A percentile compares a stretch with the other conserved stretches of the same genome.
Conservation (phyloP, 2,888 invertebrate genomes). For the Hipparchia sbordonii region DNA sequence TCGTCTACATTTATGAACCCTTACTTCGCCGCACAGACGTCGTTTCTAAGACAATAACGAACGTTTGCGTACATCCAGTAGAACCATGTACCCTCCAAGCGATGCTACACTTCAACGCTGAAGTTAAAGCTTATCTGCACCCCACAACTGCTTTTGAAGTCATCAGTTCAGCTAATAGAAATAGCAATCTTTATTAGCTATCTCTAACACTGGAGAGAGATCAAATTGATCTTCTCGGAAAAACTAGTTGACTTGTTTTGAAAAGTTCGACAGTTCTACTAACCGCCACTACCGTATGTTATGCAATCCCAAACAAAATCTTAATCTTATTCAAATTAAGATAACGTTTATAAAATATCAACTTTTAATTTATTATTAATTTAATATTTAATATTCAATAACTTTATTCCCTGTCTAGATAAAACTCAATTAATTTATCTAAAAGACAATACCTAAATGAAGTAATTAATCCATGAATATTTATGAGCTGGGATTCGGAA, state of each 20-base stretch:
- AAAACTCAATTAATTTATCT: slow-evolving; percentile 63
- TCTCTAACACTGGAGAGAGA: neutral
- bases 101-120: neutral
- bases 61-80: slow-evolving; percentile 15
- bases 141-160: slow-evolving; percentile 5
- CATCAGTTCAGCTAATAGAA: neutral
- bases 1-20: slow-evolving; percentile 15
- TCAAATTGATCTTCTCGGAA: neutral
- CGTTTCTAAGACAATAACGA: slow-evolving; percentile 23
- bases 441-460: slow-evolving; percentile 64
- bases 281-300: neutral
- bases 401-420: slow-evolving; percentile 61
- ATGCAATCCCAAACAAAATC: slow-evolving; percentile 1
- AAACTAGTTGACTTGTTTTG: neutral
- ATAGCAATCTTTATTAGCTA: slow-evolving; percentile 4
- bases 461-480: slow-evolving; percentile 77
- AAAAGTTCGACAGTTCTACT: neutral
- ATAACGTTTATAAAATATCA: neutral
- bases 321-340: no score
- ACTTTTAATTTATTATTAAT: slow-evolving; percentile 38
- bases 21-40: slow-evolving; percentile 15
- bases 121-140: slow-evolving; percentile 15
- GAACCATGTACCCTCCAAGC: neutral
- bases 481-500: slow-evolving; percentile 70
- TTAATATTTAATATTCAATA: slow-evolving; percentile 54